Evolutionary conservation across 92 coral and sea anemone genomes (phyloP), one percentile per base, ranked within the genome.

Genomic region (Paragorgia papillata): DNA sequence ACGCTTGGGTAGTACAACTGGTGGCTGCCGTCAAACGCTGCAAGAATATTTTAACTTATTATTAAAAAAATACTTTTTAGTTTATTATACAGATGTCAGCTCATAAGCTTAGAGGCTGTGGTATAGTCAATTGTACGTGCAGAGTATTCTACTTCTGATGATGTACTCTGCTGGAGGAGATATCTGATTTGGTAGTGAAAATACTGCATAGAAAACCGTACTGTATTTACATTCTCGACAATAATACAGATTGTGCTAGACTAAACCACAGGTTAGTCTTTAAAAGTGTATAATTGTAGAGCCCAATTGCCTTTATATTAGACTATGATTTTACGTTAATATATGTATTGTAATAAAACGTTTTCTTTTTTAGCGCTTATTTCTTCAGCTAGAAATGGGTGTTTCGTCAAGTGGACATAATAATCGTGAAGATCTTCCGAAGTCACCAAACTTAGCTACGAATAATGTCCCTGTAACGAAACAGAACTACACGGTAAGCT

Each of bases 351-450:
- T n/a, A n/a, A n/a, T n/a, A n/a, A n/a, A n/a, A n/a, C n/a, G n/a
- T n/a, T n/a, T 2, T 55, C 9, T 55, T 55, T 19, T 2, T 19
- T 9, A 55, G 58, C 61, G 29, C 8, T 10, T 1, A 55, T 9
- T 55, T 55, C 29, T n/a, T n/a, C n/a, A n/a, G 31, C 10, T 33
- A 8, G 29, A 0, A 0, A 68, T 68, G 75, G 75, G 75, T 2
- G 29, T 59, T 7, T 68, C 75, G n/a, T 68, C 75, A 25, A 68
- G 75, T 48, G 48, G 58, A 46, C 33, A 25, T 4, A 28, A 21
- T 20, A 35, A 2, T 15, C 75, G 21, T 46, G 58, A 46, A 24
- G 59, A 48, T 27, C 59, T n/a, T 1, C 12, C 58, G 0, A 44
- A 57, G 10, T 37, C 75, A 9, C 24, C 21, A 26, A 27, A 21